Conservation (phyloP, 1,140 invertebrate species). For the Heterodera schachtii region DNA sequence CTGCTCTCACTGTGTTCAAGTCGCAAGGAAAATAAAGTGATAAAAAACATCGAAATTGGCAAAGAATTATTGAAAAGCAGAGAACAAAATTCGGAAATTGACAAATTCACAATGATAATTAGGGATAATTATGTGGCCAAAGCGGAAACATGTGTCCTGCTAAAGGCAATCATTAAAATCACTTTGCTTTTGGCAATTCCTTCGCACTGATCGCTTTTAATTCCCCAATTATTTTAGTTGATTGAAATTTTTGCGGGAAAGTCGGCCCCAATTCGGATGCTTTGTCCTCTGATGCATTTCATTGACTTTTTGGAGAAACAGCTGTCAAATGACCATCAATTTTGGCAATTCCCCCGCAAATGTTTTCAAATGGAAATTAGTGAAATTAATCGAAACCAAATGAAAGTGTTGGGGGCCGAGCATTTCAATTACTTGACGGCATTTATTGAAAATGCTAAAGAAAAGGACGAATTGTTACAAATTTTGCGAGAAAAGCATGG, state of each 20-base stretch:
- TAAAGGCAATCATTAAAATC: not conserved
- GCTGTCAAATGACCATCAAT: not conserved
- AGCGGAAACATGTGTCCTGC: not conserved
- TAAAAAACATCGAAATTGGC: not conserved
- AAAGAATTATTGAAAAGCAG: not conserved
- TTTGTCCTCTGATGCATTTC: not conserved
- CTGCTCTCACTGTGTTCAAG: not conserved
- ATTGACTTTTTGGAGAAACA: not conserved
- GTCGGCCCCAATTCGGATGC: not conserved
- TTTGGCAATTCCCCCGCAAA: not conserved
- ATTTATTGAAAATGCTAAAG: not conserved
- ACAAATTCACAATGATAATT: not conserved
- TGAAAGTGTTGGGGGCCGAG: not conserved
- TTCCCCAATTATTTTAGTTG: not conserved
- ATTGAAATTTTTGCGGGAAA: not conserved
- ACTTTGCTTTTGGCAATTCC: too few relatives aligned
- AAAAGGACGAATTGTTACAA: not conserved
- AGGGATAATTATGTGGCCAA: not conserved
- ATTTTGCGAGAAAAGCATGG: not conserved
- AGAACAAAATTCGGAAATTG: not conserved
- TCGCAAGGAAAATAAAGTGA: not conserved
- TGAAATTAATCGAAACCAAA: not conserved
- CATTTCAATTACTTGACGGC: not conserved
- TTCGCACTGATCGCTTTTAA: too few relatives aligned
- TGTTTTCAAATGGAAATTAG: not conserved